A percentile compares a stretch with the other conserved stretches of the same genome.
Conservation (phyloP, 2,888 invertebrate genomes). For the Blastobasis lacticolella region DNA sequence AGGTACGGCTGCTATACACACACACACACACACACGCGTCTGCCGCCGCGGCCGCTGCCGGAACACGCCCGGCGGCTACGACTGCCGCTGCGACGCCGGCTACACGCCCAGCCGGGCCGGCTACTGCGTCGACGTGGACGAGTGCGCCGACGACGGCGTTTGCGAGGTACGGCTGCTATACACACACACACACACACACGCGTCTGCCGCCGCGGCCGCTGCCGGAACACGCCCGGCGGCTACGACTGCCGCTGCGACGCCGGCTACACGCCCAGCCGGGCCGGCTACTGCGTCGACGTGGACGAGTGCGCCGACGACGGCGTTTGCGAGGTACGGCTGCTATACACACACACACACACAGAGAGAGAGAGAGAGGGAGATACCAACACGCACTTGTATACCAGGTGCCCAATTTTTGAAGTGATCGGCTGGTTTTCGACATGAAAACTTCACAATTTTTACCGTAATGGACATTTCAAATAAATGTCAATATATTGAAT, state of each 20-base stretch:
- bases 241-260: slow-evolving; percentile 85
- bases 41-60: slow-evolving; percentile 87
- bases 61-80: slow-evolving; percentile 85
- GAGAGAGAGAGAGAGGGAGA: no score
- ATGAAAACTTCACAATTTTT: no score
- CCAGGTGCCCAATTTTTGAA: no score
- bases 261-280: slow-evolving; percentile 78
- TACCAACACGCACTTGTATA: no score
- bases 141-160: slow-evolving; percentile 46
- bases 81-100: slow-evolving; percentile 85
- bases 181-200: no score
- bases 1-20: not conserved
- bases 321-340: slow-evolving; percentile 49
- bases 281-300: slow-evolving; percentile 58
- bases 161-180: slow-evolving; percentile 54
- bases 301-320: slow-evolving; percentile 55
- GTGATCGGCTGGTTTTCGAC: no score
- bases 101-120: slow-evolving; percentile 74
- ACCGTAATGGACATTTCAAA: no score
- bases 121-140: slow-evolving; percentile 61
- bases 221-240: slow-evolving; percentile 85
- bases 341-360: no score
- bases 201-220: slow-evolving; percentile 85
- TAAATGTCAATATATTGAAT: no score
- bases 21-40: slow-evolving; percentile 70